Evolutionary conservation across 2,888 invertebrate species (phyloP), one percentile per base, ranked within the genome.

Genomic region (Cryptops parisi): DNA sequence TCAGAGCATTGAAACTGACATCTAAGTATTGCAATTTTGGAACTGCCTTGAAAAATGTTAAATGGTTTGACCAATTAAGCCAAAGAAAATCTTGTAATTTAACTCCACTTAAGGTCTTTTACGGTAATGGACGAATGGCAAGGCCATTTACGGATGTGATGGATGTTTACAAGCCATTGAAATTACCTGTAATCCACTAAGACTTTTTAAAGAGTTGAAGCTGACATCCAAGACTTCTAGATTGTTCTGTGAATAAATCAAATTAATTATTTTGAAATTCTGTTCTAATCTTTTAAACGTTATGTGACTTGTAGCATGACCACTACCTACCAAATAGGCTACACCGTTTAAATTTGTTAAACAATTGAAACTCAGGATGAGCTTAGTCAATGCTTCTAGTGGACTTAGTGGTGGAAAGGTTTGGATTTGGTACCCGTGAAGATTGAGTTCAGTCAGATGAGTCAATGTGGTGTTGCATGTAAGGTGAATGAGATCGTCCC

Each of bases 221-320:
- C 52, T 52, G 9, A 45, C 52, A 26, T 52, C 52, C 15, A 52
- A 26, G 15, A 6, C n/a, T 52, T 52, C 44, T 17, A 52, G 17
- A 21, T 33, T 45, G 15, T 19, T 26, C 52, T 52, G 23, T 19
- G 17, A 22, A 12, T n/a, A 41, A 24, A 39, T 41, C 26, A 43
- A 40, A 50, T 41, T 24, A 40, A n/a, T n/a, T n/a, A n/a, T n/a
- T n/a, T n/a, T n/a, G n/a, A n/a, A n/a, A n/a, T n/a, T n/a, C n/a
- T n/a, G n/a, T n/a, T n/a, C n/a, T n/a, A n/a, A n/a, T 6, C 21
- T 17, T 41, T 21, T 41, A 17, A 12, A 41, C 19, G 6, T 6
- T 6, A 41, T 21, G 43, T 17, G 19, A 41, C 6, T 33, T 41
- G 6, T 19, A 12, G 5, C 9, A 5, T 21, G 24, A 22, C 15